These are phyloP conservation scores for Agriotes lineatus DNA, from an alignment of 2,888 invertebrate species.

Conservation along the genomic window DNA sequence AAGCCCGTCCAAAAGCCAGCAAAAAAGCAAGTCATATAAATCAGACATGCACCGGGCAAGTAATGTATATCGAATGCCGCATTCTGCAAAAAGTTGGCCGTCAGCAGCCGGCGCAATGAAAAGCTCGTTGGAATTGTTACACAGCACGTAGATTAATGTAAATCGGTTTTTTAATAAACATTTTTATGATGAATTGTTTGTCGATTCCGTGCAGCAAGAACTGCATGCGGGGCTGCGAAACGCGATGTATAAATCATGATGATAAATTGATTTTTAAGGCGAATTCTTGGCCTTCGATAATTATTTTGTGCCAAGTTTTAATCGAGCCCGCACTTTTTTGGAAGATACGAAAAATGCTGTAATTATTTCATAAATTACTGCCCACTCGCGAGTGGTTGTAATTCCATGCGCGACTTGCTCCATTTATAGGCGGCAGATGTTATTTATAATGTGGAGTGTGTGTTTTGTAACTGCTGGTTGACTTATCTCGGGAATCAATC, in stretches of 20 bases:
- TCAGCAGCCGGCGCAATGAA: slow-evolving; percentile 2
- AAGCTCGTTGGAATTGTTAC: slow-evolving; percentile 11
- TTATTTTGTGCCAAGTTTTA: slow-evolving; percentile 6
- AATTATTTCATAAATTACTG: slow-evolving; percentile 4
- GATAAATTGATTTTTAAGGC: slow-evolving; percentile 39
- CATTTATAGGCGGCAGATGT: slow-evolving; percentile 33
- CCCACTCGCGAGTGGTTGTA: background rate
- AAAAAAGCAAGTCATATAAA: no score
- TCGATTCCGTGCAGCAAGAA: slow-evolving; percentile 29
- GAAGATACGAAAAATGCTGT: background rate
- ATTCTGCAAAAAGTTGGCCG: background rate
- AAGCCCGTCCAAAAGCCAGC: no score
- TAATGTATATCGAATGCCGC: background rate
- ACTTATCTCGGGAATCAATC: slow-evolving; percentile 42
- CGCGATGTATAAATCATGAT: slow-evolving; percentile 37
- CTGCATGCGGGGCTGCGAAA: slow-evolving; percentile 20
- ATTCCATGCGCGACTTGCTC: background rate
- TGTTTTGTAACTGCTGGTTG: slow-evolving; percentile 37
- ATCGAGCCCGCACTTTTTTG: background rate
- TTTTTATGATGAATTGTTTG: slow-evolving; percentile 38
- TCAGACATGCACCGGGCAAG: no score
- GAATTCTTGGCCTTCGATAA: slow-evolving; percentile 21
- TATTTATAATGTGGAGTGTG: slow-evolving; percentile 29
- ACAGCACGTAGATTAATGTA: slow-evolving; percentile 33
- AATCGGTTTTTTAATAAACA: slow-evolving; percentile 30